Evolutionary conservation across 2,888 invertebrate species (phyloP).

Genomic region (Junonia oenone): DNA sequence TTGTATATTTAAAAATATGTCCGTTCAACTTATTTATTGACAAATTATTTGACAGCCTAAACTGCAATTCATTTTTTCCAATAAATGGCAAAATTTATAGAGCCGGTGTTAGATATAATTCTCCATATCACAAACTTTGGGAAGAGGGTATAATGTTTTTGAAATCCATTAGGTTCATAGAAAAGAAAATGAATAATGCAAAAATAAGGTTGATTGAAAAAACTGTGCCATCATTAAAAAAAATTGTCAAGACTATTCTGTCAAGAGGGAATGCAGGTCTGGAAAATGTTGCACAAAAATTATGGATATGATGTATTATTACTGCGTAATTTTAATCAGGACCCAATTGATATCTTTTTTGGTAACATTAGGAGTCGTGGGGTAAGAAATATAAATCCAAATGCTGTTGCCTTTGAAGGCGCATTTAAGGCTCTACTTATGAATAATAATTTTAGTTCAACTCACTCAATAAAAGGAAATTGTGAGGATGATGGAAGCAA

Average conservation of each 20-base stretch:
- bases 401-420: conserved; percentile 2
- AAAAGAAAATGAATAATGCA: conserved; percentile 3
- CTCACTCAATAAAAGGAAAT: conserved; percentile 1
- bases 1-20: too few species aligned
- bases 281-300: conserved; percentile 16
- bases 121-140: conserved; percentile 18
- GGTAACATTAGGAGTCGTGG: conserved; percentile 15
- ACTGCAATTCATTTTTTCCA: conserved; percentile 1
- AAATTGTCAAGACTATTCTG: conserved; percentile 23
- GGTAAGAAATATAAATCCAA: conserved; percentile 6
- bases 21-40: conserved; percentile 16
- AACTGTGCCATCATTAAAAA: conserved; percentile 16
- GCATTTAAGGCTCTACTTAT: conserved; percentile 5
- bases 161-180: conserved; percentile 15
- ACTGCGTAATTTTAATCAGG: conserved; percentile 23
- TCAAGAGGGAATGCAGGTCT: conserved; percentile 21
- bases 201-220: conserved; percentile 6
- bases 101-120: conserved; percentile 16
- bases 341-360: conserved; percentile 22
- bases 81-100: conserved; percentile 29
- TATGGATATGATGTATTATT: conserved; percentile 18
- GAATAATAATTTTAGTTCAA: conserved; percentile 2
- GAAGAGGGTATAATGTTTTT: conserved; percentile 10
- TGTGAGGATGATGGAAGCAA: conserved; percentile 1
- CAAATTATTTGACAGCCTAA: conserved; percentile 19